These are phyloP conservation scores for Ornithoptera alexandrae DNA, from an alignment of 2,888 invertebrate species.

Conservation along the genomic window DNA sequence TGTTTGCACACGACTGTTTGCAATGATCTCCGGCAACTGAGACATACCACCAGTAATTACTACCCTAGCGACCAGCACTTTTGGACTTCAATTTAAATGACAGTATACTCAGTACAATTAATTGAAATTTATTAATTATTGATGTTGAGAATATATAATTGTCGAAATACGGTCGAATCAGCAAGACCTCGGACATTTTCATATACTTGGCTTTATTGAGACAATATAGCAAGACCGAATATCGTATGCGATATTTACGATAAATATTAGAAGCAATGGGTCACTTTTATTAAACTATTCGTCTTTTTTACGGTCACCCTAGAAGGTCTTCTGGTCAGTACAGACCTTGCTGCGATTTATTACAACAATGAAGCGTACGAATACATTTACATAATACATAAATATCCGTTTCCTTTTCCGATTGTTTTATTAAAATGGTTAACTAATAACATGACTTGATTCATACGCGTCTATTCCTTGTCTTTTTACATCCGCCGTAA, in stretches of 20 bases:
- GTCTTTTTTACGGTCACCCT: slow-evolving; percentile 25
- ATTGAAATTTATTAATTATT: no score
- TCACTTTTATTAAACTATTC: slow-evolving; percentile 26
- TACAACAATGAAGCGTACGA: slow-evolving; percentile 11
- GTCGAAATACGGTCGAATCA: background rate
- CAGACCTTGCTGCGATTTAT: slow-evolving; percentile 15
- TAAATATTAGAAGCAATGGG: slow-evolving; percentile 19
- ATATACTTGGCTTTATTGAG: background rate
- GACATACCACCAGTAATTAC: no score
- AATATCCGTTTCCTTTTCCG: slow-evolving; percentile 5
- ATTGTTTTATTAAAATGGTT: slow-evolving; percentile 17
- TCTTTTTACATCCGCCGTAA: background rate
- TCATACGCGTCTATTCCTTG: background rate
- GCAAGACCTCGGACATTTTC: background rate
- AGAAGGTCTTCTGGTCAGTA: slow-evolving; percentile 17
- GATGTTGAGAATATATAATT: background rate
- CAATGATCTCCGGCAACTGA: no score
- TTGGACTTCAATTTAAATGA: no score
- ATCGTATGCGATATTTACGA: slow-evolving; percentile 2
- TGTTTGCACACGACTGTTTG: no score
- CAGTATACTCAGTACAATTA: no score
- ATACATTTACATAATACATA: slow-evolving; percentile 21
- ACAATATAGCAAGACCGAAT: background rate
- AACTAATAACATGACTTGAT: slow-evolving; percentile 4
- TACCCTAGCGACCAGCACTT: no score